Evolutionary conservation across 2,888 invertebrate genomes (phyloP), one percentile per base, ranked within the genome.

Genomic region (Ceriagrion tenellum): DNA sequence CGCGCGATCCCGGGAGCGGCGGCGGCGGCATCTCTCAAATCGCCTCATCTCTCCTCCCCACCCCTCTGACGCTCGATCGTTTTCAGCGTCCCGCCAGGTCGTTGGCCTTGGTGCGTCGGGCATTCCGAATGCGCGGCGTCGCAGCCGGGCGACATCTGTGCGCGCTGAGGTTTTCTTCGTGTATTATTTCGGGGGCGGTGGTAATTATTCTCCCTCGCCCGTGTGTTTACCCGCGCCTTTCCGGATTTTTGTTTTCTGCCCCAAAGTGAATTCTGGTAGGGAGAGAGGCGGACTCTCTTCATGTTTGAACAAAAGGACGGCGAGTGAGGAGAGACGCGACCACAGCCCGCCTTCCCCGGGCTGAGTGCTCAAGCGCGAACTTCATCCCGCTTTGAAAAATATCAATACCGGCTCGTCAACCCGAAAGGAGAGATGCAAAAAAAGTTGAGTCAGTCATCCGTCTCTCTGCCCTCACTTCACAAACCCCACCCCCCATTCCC

Each of bases 331-430:
- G 81, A 26, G 35, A 35, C 35, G 47, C 47, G 47, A 47, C 8
- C 4, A 47, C 47, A 2, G 81, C 81, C 81, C 35, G 16, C 35
- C 81, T 35, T 81, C 30, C 16, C 35, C 0, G 30, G 81, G 35
- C 59, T 59, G 59, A 35, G 30, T 35, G 35, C 81, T 81, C 81
- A 35, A 81, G 35, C 30, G 81, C 81, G 35, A 81, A 35, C 81
- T 81, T 81, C 16, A 81, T 35, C 81, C 81, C 13, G 35, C 81
- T 81, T 81, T 81, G 81, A 35, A 81, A 35, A 81, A 81, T 81
- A 81, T 81, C 81, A 81, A 81, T 81, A 81, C 81, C 81, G 81
- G 81, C 81, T 35, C 81, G 30, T 81, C 81, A 81, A 81, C 81
- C 18, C 81, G 35, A 12, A n/a, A 13, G 35, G 81, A 16, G 23